Conservation (phyloP, 2,888 invertebrate species). For the Candidula unifasciata region DNA sequence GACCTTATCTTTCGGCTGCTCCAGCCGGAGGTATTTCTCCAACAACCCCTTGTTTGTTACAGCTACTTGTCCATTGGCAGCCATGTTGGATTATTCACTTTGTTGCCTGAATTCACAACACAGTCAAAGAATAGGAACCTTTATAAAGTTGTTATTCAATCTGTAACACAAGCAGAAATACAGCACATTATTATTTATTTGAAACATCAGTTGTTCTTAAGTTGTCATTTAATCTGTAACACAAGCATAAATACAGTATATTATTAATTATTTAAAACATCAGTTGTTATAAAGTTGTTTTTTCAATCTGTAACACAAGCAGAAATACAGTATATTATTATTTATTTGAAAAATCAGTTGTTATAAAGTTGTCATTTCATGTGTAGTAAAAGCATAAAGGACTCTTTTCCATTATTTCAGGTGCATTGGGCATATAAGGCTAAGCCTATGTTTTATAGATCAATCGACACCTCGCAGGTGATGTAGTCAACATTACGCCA, state of each 20-base stretch:
- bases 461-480: no score
- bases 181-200: no score
- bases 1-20: conserved; percentile 38
- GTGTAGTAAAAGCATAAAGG: no score
- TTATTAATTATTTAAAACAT: no score
- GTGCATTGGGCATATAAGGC: no score
- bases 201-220: no score
- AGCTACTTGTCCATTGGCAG: background rate
- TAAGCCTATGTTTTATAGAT: no score
- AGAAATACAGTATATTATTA: no score
- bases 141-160: background rate
- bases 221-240: background rate
- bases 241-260: no score
- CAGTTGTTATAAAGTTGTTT: background rate
- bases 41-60: conserved; percentile 38
- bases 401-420: no score
- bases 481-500: no score
- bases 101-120: background rate
- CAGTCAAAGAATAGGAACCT: background rate
- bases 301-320: background rate
- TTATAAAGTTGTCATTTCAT: background rate
- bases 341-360: no score
- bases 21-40: conserved; percentile 45
- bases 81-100: background rate
- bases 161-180: background rate